Percentiles rank a stretch among this genome's conserved stretches.
phyloP scores from a whole-genome alignment of 2,113 vertebrate genomes.

The Chaetops frenatus region DNA sequence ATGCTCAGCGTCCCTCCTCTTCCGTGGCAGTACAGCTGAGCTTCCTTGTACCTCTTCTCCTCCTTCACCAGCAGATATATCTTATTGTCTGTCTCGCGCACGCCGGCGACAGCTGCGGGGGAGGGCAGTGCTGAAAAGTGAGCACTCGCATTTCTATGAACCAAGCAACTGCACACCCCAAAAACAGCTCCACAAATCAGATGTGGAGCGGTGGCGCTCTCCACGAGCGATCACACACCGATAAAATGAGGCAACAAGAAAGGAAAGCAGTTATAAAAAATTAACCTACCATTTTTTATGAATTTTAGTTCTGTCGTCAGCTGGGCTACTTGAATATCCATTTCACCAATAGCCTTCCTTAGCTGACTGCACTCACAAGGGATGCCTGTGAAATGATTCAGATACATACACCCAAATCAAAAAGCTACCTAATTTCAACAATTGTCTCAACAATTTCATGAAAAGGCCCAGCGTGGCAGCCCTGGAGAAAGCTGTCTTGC shows the following conservation, averaged over 20 bases:
- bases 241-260: neutral
- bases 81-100: slow-evolving; percentile 93
- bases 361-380: slow-evolving; percentile 92
- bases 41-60: slow-evolving; percentile 87
- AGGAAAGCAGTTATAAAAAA: neutral
- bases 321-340: slow-evolving; percentile 91
- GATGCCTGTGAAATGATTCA: slow-evolving; percentile 71
- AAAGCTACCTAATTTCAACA: neutral
- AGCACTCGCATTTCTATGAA: slow-evolving; percentile 87
- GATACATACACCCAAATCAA: neutral
- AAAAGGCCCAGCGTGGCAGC: neutral
- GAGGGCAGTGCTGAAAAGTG: slow-evolving; percentile 96
- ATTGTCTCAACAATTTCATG: neutral
- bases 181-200: slow-evolving; percentile 29
- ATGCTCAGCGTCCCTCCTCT: slow-evolving; percentile 91
- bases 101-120: slow-evolving; percentile 96
- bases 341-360: slow-evolving; percentile 93
- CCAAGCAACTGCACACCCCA: slow-evolving; percentile 68
- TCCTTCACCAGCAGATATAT: slow-evolving; percentile 98
- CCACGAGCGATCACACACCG: neutral
- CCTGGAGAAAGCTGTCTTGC: neutral
- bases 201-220: neutral
- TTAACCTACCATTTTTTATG: slow-evolving; percentile 91
- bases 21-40: slow-evolving; percentile 86
- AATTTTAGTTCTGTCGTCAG: slow-evolving; percentile 90